A percentile compares a stretch with the other conserved stretches of the same genome.
These are phyloP conservation scores for Ctenoplectra terminalis DNA, from an alignment of 1,140 invertebrate species.

Conservation along the genomic window DNA sequence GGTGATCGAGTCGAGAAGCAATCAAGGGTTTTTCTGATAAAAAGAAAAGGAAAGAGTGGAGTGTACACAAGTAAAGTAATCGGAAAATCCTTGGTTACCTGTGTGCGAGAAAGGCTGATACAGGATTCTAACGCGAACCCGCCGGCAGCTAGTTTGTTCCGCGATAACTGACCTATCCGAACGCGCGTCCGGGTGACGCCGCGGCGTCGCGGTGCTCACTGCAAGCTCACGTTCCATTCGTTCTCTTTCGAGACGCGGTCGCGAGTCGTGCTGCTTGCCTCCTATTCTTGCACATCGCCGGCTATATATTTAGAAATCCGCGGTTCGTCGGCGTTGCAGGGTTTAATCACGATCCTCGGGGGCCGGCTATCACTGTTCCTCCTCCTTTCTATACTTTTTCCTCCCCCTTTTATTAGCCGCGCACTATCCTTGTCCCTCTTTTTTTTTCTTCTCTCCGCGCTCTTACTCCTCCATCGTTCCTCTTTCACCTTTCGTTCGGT, in stretches of 20 bases:
- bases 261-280: conserved; percentile 27
- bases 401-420: neutral
- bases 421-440: neutral
- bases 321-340: conserved; percentile 34
- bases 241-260: conserved; percentile 48
- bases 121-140: conserved; percentile 53
- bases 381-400: neutral
- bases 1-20: neutral
- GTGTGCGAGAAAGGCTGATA: conserved; percentile 47
- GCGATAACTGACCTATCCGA: conserved; percentile 66
- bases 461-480: too few species aligned
- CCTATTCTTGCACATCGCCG: conserved; percentile 54
- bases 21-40: neutral
- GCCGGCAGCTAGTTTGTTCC: conserved; percentile 49
- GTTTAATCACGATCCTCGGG: conserved; percentile 65
- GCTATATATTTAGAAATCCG: conserved; percentile 68
- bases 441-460: neutral
- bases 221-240: conserved; percentile 59
- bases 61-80: neutral
- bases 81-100: conserved; percentile 46
- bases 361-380: conserved; percentile 22
- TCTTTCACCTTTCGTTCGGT: neutral
- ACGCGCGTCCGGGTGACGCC: conserved; percentile 51
- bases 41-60: neutral
- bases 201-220: conserved; percentile 62